Conservation (phyloP, 1,140 invertebrate genomes). For the Drosophila nigromelanica region DNA sequence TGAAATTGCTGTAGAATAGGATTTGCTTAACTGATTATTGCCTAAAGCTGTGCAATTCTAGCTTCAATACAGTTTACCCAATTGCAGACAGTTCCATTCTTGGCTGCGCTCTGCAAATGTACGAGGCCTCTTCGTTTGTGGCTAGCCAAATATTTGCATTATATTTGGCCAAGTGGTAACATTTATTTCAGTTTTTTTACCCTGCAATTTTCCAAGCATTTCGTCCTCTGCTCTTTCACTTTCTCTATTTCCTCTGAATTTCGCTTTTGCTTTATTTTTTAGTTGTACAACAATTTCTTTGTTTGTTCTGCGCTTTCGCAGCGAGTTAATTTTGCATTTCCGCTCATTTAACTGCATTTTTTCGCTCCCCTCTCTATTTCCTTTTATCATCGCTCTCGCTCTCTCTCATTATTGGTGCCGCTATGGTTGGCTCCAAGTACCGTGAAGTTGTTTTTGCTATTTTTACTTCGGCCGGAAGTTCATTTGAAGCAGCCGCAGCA, state of each 20-base stretch:
- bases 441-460: constrained; percentile 77
- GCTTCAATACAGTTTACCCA: not conserved
- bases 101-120: not conserved
- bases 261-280: constrained; percentile 43
- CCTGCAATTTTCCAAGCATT: constrained; percentile 13
- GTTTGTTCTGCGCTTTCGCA: constrained; percentile 73
- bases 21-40: not conserved
- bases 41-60: not conserved
- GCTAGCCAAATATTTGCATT: constrained; percentile 73
- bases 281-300: constrained; percentile 77
- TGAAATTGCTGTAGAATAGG: not conserved
- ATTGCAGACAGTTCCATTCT: not conserved
- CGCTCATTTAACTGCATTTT: constrained; percentile 79
- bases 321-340: constrained; percentile 81
- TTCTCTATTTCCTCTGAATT: constrained; percentile 72
- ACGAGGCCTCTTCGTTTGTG: constrained; percentile 47
- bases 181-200: constrained; percentile 56
- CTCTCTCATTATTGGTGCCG: constrained; percentile 1
- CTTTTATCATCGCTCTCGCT: not conserved
- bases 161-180: constrained; percentile 77
- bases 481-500: constrained; percentile 61
- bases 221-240: constrained; percentile 32
- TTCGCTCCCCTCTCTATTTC: not conserved
- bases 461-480: constrained; percentile 62
- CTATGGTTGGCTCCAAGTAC: constrained; percentile 59